Base-by-base conservation (phyloP, 2,113 vertebrate genomes). In the Tyto alba region DNA sequence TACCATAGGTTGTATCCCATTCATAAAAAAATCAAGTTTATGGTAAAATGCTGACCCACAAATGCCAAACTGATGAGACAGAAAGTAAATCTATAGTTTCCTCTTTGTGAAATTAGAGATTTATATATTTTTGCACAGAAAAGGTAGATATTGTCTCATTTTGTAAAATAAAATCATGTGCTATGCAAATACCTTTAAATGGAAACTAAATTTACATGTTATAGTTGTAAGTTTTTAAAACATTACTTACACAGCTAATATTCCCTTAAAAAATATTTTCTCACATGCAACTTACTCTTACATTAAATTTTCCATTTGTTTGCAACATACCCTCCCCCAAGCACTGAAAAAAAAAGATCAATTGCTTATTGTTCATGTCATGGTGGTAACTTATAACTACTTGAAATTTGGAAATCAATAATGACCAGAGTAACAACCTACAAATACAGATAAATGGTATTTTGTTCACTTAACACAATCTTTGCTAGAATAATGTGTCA, bases 331-430 rank as follows among this genome's bases (percentile, higher is more conserved):
- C 7, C 13, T 80, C n/a, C n/a, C 25, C 40, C 29, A 66, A 13
- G 5, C 43, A 52, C 41, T 30, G 27, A 17, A 59, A 76, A 85
- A 85, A 76, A 38, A 91, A 83, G 63, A 76, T 41, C 53, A 66
- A 66, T 13, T 29, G 16, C 27, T 57, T 64, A 48, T 41, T 89
- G n/a, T 41, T 93, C 56, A 76, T 63, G n/a, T 92, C 86, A 95
- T 29, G 1, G 5, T 62, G 53, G 36, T 78, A 90, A 90, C 68
- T 90, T 88, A 82, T 40, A 95, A 75, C 74, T 76, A 88, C 41
- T 36, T 85, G 36, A 92, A 92, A 93, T 95, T 57, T 91, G 29
- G 66, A 85, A 92, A 96, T 91, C 83, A 85, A 41, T 90, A 90
- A 63, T 34, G 13, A 88, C n/a, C 0, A 0, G 83, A 88, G 64